A percentile compares a stretch with the other conserved stretches of the same genome.
These are phyloP conservation scores for Orthosia gothica DNA, from an alignment of 2,888 invertebrate species.

Conservation along the genomic window DNA sequence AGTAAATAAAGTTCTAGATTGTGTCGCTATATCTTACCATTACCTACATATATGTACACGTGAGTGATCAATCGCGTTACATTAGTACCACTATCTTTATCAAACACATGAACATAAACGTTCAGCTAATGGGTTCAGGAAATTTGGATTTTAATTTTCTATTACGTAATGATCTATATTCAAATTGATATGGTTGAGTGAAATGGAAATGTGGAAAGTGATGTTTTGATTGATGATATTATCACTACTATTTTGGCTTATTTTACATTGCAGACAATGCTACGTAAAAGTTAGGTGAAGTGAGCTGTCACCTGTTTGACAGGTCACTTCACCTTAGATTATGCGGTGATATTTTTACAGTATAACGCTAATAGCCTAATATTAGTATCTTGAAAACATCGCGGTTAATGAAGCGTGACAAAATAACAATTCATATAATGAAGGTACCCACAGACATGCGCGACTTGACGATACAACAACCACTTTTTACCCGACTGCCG, in stretches of 20 bases:
- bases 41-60: background rate
- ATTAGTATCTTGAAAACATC: background rate
- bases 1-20: no score
- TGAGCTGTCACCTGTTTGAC: no score
- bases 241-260: background rate
- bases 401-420: background rate
- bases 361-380: background rate
- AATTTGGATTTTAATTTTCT: constrained; percentile 19
- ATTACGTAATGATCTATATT: constrained; percentile 30
- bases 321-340: no score
- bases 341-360: no score
- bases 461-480: no score
- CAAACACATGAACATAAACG: constrained; percentile 54
- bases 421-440: background rate
- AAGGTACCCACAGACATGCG: no score
- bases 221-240: background rate
- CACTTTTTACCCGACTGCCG: no score
- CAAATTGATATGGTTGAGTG: constrained; percentile 4
- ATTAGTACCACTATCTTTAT: constrained; percentile 58
- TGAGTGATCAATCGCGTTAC: constrained; percentile 15
- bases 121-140: constrained; percentile 28
- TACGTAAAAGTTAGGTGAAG: no score
- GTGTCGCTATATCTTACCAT: no score
- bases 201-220: constrained; percentile 13
- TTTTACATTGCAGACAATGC: background rate